Evolutionary conservation across 53 echinoderm and acorn worm species (phyloP), one percentile per base, ranked within the genome.

Genomic region (Paracentrotus lividus): DNA sequence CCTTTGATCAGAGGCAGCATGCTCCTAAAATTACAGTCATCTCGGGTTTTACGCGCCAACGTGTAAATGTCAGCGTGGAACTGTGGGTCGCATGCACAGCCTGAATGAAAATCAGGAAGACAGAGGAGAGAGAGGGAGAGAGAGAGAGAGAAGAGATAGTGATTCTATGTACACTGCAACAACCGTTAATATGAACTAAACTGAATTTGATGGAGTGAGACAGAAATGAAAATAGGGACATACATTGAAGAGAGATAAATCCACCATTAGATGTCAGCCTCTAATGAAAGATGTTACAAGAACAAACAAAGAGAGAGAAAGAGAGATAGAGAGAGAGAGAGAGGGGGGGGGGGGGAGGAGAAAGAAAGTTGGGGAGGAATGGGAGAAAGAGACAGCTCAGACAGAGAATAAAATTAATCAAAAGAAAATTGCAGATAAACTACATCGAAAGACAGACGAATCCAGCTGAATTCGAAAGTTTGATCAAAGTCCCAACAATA

Each of bases 1-100:
- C 26, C 47, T 81, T 81, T 47, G 47, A 81, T 81, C 81, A 81
- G n/a, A 81, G 81, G 45, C 14, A 2, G 47, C n/a, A 45, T 81
- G 81, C 81, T 81, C 47, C 81, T 81, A n/a, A 36, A 40, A 72
- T 72, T 72, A 72, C 72, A 72, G 72, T 81, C 81, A 81, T 81
- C 49, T 81, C 13, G 47, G 81, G 81, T 81, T 81, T 81, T 47
- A 81, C 24, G n/a, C 81, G 20, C 45, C 81, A 44, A 47, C 81
- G 81, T 81, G 81, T 44, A 81, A 81, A 81, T 49, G 81, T 81
- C 81, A 81, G n/a, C 81, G 26, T 26, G 47, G 44, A 81, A 47
- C 81, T 45, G 20, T 9, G 38, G 4, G 16, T 18, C 18, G 72
- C 40, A 32, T 64, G 31, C 27, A 18, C 64, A 2, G 40, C 20